Base-by-base conservation (phyloP, 2,113 vertebrate genomes). In the Poeciliopsis prolifica region DNA sequence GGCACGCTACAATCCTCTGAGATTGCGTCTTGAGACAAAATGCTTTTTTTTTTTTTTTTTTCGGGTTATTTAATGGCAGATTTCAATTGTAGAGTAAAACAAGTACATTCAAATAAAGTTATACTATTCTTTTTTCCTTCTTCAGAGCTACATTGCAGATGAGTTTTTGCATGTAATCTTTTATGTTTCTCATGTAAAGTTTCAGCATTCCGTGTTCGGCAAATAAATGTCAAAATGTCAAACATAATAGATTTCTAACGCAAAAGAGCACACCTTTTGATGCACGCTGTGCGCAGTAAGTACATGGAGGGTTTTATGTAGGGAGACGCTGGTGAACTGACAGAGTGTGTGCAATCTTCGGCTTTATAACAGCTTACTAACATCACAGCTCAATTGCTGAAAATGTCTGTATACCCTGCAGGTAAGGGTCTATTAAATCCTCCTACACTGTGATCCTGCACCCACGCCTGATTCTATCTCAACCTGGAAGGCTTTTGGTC, bases 361-460 rank as follows among this genome's bases (percentile, higher is more conserved):
- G 86, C 86, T 85, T 86, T 83, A 86, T 85, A 86, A 91, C 85
- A 92, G 90, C 84, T 73, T 87, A 87, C 87, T 73, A 91, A 92
- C 91, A 92, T 89, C 87, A 91, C 88, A 86, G 90, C 90, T 93
- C 91, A 92, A 86, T 92, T 89, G 83, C 89, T 92, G 89, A 92
- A 92, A 93, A 95, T 86, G 88, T 72, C 82, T 89, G 89, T 91
- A 87, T 83, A 88, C 88, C 92, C 93, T 75, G 77, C 85, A 89
- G 92, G 93, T 92, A 89, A 91, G 89, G 84, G 87, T 87, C 85
- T 91, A 91, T 92, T 93, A 92, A 91, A 82, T 92, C 90, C 89
- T 89, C 89, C 91, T 90, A 90, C 92, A 91, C 92, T 81, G 75
- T 88, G 91, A 92, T 92, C 91, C 84, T 77, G 85, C 91, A 92